Percentiles rank a stretch among this genome's conserved stretches.
Evolutionary conservation across 2,113 vertebrate genomes (phyloP).

Genomic region (Rhipidura dahli): DNA sequence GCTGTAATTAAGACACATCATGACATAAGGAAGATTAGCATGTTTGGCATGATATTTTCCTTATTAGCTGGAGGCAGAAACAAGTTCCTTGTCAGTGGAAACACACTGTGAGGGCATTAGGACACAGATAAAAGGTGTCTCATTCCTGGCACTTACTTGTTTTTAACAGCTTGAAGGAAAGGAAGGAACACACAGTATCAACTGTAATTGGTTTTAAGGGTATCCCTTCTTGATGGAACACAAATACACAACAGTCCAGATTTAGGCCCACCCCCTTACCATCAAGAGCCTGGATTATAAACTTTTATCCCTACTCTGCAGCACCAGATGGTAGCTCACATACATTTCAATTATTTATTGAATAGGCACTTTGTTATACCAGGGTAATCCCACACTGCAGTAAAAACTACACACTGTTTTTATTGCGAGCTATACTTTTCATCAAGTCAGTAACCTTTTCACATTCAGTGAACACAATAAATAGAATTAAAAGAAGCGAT

Average conservation of each 20-base stretch:
- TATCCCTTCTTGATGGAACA: background rate
- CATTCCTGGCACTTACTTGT: background rate
- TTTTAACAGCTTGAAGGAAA: conserved; percentile 33
- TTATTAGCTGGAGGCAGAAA: conserved; percentile 51
- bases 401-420: conserved; percentile 26
- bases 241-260: conserved; percentile 4
- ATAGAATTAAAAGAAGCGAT: background rate
- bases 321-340: conserved; percentile 57
- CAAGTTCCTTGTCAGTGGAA: conserved; percentile 18
- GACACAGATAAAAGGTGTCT: conserved; percentile 42
- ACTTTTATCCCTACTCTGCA: conserved; percentile 40
- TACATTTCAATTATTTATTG: conserved; percentile 64
- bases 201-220: background rate
- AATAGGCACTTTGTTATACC: conserved; percentile 59
- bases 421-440: conserved; percentile 15
- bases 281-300: conserved; percentile 46
- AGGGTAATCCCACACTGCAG: conserved; percentile 29
- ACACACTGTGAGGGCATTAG: conserved; percentile 21
- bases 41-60: conserved; percentile 13
- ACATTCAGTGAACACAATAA: conserved; percentile 19
- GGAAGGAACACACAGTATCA: background rate
- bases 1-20: conserved; percentile 31
- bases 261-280: conserved; percentile 5
- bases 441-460: conserved; percentile 47
- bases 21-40: conserved; percentile 35